Evolutionary conservation across 2,797 vertebrate genomes (phyloP), one percentile per base, ranked within the genome.

Genomic region (Leuciscus waleckii): DNA sequence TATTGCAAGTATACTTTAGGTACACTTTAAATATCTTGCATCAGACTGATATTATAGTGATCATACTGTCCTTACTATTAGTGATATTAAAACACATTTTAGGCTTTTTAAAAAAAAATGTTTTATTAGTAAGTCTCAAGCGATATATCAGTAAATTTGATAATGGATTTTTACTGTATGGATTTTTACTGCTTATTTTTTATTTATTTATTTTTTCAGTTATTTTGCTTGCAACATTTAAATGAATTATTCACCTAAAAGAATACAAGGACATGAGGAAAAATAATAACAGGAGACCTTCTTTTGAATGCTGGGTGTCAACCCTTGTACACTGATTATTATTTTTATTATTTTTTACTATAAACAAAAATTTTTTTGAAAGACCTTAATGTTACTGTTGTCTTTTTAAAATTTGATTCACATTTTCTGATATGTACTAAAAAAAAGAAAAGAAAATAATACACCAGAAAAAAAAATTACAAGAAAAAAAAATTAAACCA

Each of bases 181-280:
- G 21, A 26, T 39, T 54, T 61, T 78, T 76, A 10, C 1, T 11
- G 29, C n/a, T 46, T 46, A 37, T 17, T n/a, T 29, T 43, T 35
- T 35, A 6, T 1, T 14, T 46, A 0, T 49, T 17, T 49, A 1
- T 5, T 16, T 23, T 43, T 43, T 43, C 10, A 75, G 16, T 5
- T 32, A 39, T 71, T 23, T 16, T n/a, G 9, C 68, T 41, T 65
- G 13, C 32, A 70, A 70, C 13, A 71, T 71, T 21, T 71, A 35
- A 32, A 35, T 3, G 1, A 19, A 35, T 35, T 35, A 19, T 35
- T 67, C 3, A 23, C 21, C 9, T n/a, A 70, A 41, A 70, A 70
- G 2, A 2, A 0, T 23, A 10, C 1, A 39, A 23, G 65, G 17
- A 39, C 2, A 21, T 2, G 0, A n/a, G 1, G 2, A 41, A 39